Base-by-base conservation (phyloP, 2,113 vertebrate genomes). In the Anolis carolinensis region DNA sequence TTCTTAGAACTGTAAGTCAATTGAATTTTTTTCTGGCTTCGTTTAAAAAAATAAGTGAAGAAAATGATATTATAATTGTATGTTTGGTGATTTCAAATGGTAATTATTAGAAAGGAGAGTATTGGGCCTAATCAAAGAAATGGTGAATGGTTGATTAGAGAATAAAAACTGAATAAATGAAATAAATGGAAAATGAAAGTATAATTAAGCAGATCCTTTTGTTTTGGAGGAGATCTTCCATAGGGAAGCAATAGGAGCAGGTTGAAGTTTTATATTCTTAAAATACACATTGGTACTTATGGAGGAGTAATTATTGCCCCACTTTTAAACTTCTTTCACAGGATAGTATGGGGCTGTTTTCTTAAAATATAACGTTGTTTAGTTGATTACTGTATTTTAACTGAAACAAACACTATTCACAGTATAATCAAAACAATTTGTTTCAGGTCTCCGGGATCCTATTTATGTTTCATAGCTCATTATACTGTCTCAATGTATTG, bases 1-100 rank as follows among this genome's bases (percentile, higher is more conserved):
- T 96, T 96, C 90, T 85, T 97, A 44, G 94, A 95, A 85, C 87
- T 97, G 97, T 97, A 88, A 96, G 97, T 95, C 67, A 76, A 67
- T 86, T 14, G 25, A 21, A 50, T 34, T 13, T 71, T n/a, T 75
- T 68, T 0, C 34, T 70, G 16, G 27, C 25, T 39, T 87, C 7
- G 7, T 1, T n/a, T 63, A 39, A 39, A 25, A 72, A 48, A 71
- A 32, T 25, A 1, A 62, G 4, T 2, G 0, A 44, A 44, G 65
- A 74, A 55, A 20, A 67, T 75, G 18, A 32, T 44, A 27, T 10
- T 32, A 44, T 79, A 63, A 10, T 9, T 81, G 18, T 25, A 36
- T 71, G 23, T 50, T 71, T 82, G 81, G 21, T 82, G 1, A 63
- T 23, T 63, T 75, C 73, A 27, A 16, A 14, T 63, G 21, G 21